Percentiles rank a stretch among this genome's conserved stretches.
phyloP scores from a whole-genome alignment of 23 tunicate species.

The Trididemnum nubilum region DNA sequence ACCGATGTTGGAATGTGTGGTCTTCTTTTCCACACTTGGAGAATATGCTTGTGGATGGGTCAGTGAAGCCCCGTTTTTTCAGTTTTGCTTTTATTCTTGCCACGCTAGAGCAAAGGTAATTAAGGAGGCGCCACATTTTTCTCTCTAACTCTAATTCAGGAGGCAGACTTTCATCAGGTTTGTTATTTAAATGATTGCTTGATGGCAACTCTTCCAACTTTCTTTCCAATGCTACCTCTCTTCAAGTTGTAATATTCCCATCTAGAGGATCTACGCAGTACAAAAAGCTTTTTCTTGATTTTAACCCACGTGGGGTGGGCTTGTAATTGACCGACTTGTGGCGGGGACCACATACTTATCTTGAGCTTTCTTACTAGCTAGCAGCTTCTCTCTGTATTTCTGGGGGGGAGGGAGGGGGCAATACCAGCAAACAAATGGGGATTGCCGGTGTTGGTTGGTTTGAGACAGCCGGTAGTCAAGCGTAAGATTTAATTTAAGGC shows the following conservation, averaged over 20 bases:
- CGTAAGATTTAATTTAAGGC: slow-evolving; percentile 5
- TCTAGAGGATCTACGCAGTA: slow-evolving; percentile 2
- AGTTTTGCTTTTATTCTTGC: background rate
- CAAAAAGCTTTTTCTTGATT: slow-evolving; percentile 8
- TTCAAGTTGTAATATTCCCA: background rate
- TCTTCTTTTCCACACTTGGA: background rate
- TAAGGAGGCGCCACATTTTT: background rate
- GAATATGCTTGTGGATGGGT: background rate
- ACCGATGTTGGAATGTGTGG: background rate
- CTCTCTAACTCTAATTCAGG: background rate
- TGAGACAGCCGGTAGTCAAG: slow-evolving; percentile 16
- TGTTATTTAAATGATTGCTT: no score
- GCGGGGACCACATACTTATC: background rate
- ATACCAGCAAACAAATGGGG: background rate
- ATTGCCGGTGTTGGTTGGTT: slow-evolving; percentile 1
- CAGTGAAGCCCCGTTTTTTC: background rate
- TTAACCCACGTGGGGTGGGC: background rate
- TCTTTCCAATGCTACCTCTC: no score
- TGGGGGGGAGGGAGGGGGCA: slow-evolving; percentile 11
- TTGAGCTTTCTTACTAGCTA: background rate
- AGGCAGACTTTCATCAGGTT: no score
- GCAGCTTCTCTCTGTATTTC: slow-evolving; percentile 11
- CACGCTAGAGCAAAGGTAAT: no score
- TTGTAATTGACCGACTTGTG: background rate
- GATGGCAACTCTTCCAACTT: no score